Evolutionary conservation across 1,140 invertebrate species (phyloP), one percentile per base, ranked within the genome.

Genomic region (Pollicipes pollicipes): DNA sequence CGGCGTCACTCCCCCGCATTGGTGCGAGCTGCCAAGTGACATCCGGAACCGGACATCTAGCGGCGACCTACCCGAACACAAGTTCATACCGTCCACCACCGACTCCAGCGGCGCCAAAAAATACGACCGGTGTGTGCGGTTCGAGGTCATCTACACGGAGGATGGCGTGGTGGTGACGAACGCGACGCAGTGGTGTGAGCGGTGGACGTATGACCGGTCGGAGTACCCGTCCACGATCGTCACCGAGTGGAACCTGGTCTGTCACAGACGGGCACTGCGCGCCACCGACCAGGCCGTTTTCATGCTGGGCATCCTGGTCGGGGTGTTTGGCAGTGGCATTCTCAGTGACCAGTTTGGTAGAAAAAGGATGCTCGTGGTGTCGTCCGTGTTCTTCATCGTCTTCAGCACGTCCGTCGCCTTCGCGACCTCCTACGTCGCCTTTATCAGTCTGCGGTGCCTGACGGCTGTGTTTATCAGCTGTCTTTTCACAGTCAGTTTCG

Each of bases 401-500:
- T 84, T 85, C 73, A 87, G 88, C 58, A 76, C 88, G 32, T 74
- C 85, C 31, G 85, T 86, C 16, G 85, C 85, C 27, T 75, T 89
- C 68, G 82, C 86, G 0, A 86, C 87, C 0, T 85, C 89, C 73
- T 89, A 85, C 77, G 83, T 85, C 74, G 84, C 82, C 66, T 91
- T 88, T 75, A 83, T 87, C 26, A 77, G 86, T 45, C 82, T 87
- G 31, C 82, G 88, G 73, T 79, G 88, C 58, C 79, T 90, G 58
- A 83, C 89, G n/a, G 89, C 88, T 2, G 83, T 88, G 30, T 86
- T 86, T 1, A 88, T 86, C 4, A 87, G 87, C 16, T 89, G 89
- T 2, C 85, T 90, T 0, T 90, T 90, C 76, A 79, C 90, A 69
- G 87, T 89, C 26, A 86, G 87, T 68, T 91, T 90, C 77, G 88